Evolutionary conservation across 2,888 invertebrate genomes (phyloP).

Genomic region (Melieria crassipennis): DNA sequence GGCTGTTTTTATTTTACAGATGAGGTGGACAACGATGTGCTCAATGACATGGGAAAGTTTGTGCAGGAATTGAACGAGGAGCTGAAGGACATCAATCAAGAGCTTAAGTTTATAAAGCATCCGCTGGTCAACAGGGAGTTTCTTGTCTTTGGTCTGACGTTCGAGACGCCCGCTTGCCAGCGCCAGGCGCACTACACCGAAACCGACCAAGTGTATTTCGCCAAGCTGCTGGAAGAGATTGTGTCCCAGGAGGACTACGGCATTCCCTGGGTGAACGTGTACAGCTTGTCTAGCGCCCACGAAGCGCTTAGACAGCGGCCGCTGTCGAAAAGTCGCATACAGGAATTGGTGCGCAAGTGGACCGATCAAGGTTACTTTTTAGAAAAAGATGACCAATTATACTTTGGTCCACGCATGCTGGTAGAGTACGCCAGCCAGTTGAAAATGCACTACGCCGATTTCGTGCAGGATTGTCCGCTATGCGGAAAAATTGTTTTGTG

Average conservation of each 20-base stretch:
- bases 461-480: conserved; percentile 48
- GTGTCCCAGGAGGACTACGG: conserved; percentile 46
- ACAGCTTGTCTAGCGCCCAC: conserved; percentile 43
- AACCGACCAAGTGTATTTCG: conserved; percentile 50
- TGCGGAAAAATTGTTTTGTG: conserved; percentile 51
- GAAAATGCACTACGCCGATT: conserved; percentile 46
- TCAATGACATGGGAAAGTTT: conserved; percentile 33
- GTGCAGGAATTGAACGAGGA: conserved; percentile 45
- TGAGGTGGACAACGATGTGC: conserved; percentile 33
- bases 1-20: conserved; percentile 37
- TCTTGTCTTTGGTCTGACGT: conserved; percentile 48
- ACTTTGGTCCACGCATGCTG: conserved; percentile 51
- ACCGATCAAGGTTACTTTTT: conserved; percentile 50
- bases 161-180: conserved; percentile 45
- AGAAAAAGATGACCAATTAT: conserved; percentile 45
- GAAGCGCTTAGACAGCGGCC: conserved; percentile 39
- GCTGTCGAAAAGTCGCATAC: conserved; percentile 49
- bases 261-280: conserved; percentile 46
- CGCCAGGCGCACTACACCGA: conserved; percentile 46
- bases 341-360: conserved; percentile 48
- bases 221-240: conserved; percentile 45
- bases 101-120: conserved; percentile 49
- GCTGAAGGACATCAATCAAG: conserved; percentile 47
- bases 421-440: conserved; percentile 51
- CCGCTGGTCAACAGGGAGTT: conserved; percentile 47